These are phyloP conservation scores for Cyphomyrus discorhynchus DNA, from an alignment of 2,113 vertebrate genomes.

Conservation along the genomic window DNA sequence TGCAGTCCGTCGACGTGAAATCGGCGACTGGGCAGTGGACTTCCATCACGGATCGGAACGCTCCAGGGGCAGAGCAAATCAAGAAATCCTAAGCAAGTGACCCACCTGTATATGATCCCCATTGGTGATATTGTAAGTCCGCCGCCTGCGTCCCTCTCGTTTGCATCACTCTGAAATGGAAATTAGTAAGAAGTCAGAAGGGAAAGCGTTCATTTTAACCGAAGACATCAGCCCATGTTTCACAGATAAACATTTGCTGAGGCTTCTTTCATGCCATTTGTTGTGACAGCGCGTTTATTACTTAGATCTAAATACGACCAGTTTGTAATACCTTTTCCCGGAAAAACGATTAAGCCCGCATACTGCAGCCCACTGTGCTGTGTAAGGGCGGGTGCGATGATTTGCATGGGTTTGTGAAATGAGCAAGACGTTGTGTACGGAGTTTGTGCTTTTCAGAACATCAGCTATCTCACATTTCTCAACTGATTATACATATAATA, in stretches of 20 bases:
- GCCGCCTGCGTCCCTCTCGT: not conserved
- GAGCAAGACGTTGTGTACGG: not conserved
- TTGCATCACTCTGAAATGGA: conserved; percentile 7
- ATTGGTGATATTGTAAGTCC: conserved; percentile 1
- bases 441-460: not conserved
- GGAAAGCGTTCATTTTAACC: not conserved
- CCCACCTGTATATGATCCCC: conserved; percentile 8
- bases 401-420: conserved; percentile 5
- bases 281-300: not conserved
- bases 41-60: not conserved
- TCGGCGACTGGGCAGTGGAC: conserved; percentile 27
- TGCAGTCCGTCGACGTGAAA: not conserved
- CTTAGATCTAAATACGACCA: not conserved
- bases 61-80: not conserved
- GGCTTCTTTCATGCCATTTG: not conserved
- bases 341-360: not conserved
- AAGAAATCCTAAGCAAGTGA: conserved; percentile 2
- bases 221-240: not conserved
- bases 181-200: not conserved
- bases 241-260: not conserved
- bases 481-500: not conserved
- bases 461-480: not conserved
- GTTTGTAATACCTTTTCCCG: not conserved
- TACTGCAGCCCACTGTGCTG: not conserved
- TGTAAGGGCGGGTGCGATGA: not conserved